A percentile compares a stretch with the other conserved stretches of the same genome.
These are phyloP conservation scores for Coleophora flavipennella DNA, from an alignment of 2,888 invertebrate species.

Conservation along the genomic window DNA sequence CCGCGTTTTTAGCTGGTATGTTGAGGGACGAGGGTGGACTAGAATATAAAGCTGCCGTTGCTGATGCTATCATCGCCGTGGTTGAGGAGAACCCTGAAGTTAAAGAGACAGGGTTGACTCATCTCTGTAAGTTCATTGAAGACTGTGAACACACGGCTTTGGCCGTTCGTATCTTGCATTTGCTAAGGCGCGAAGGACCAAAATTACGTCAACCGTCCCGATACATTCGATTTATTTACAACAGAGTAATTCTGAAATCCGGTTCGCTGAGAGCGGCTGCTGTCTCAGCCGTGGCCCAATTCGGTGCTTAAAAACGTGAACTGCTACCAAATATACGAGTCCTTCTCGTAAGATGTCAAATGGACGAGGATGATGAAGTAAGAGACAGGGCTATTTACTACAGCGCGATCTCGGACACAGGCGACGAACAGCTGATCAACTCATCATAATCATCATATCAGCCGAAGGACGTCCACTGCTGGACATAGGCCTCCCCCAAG, in stretches of 20 bases:
- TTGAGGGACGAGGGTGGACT: conserved; percentile 96
- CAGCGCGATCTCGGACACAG: conserved; percentile 84
- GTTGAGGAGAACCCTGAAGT: conserved; percentile 99
- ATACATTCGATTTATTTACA: conserved; percentile 88
- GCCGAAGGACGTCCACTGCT: too few species aligned
- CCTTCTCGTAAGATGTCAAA: conserved; percentile 87
- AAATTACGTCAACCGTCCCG: conserved; percentile 93
- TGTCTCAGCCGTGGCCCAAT: conserved; percentile 97
- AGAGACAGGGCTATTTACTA: conserved; percentile 98
- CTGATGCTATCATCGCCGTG: conserved; percentile 97
- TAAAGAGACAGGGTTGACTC: conserved; percentile 96
- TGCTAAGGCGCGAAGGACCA: conserved; percentile 97
- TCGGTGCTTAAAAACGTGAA: conserved; percentile 92
- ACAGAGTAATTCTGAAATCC: conserved; percentile 95
- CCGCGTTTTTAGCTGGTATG: conserved; percentile 98
- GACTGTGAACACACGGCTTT: conserved; percentile 98
- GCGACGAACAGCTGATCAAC: conserved; percentile 78
- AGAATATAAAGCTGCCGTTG: conserved; percentile 98
- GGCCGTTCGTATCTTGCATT: conserved; percentile 95
- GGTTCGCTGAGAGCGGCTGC: conserved; percentile 97
- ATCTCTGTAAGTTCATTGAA: conserved; percentile 99
- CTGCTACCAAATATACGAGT: conserved; percentile 80
- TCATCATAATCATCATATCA: too few species aligned
- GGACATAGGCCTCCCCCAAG: too few species aligned
- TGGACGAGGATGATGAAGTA: conserved; percentile 99